phyloP scores from a whole-genome alignment of 2,113 vertebrate genomes.

The Pterocles gutturalis region DNA sequence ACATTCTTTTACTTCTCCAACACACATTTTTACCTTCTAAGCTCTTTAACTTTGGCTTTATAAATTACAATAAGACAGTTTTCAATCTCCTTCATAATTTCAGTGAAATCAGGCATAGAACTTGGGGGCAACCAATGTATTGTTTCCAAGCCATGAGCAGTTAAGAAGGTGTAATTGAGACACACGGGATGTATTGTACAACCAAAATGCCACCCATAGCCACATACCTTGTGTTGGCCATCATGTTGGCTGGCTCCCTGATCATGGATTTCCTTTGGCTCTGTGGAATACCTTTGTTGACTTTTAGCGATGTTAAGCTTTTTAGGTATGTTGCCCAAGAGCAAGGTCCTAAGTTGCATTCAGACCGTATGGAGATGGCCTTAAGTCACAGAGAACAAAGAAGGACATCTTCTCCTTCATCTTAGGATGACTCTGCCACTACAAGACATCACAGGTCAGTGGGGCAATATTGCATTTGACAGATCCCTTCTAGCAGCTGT shows the following conservation, averaged over 20 bases:
- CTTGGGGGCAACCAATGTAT: not conserved
- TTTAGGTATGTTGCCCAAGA: not conserved
- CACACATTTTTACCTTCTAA: not conserved
- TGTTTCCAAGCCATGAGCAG: not conserved
- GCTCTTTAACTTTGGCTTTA: not conserved
- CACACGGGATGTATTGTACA: not conserved
- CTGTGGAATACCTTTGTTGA: not conserved
- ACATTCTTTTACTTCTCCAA: not conserved
- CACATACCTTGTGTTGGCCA: not conserved
- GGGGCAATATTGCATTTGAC: not conserved
- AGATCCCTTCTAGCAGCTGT: slow-evolving; percentile 6
- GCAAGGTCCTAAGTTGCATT: not conserved
- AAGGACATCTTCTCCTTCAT: not conserved
- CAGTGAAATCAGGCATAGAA: not conserved
- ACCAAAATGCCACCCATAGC: not conserved
- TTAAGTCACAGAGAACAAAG: not conserved
- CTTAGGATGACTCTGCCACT: not conserved
- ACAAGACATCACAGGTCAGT: not conserved
- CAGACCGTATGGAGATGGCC: not conserved
- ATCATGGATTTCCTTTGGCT: not conserved
- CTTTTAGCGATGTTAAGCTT: not conserved
- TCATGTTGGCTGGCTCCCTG: not conserved
- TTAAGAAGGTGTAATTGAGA: not conserved
- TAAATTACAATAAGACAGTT: not conserved
- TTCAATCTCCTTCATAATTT: not conserved